Percentiles rank a stretch among this genome's conserved stretches.
Conservation (phyloP, 2,797 vertebrate species). For the Urocyon cinereoargenteus region DNA sequence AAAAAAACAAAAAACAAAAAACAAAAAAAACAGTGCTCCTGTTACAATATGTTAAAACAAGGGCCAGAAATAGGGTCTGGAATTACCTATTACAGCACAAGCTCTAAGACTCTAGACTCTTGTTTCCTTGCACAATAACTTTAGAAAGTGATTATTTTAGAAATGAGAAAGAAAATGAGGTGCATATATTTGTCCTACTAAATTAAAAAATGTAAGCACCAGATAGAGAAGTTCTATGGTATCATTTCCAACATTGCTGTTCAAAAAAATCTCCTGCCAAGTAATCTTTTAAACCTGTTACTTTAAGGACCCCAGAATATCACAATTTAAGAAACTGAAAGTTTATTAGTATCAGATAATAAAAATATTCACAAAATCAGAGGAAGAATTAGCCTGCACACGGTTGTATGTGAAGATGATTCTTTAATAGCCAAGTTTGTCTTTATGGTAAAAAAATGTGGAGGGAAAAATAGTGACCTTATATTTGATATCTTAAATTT, state of each 20-base stretch:
- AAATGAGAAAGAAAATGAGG: neutral
- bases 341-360: neutral
- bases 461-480: neutral
- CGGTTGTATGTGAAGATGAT: neutral
- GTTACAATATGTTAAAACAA: slow-evolving; percentile 7
- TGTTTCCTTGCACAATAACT: neutral
- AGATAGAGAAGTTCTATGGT: neutral
- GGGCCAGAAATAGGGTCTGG: neutral
- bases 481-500: neutral
- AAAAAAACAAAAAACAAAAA: too few species aligned
- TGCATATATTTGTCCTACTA: neutral
- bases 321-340: neutral
- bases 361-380: slow-evolving; percentile 28
- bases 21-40: neutral
- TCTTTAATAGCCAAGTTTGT: neutral
- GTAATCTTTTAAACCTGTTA: neutral
- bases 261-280: neutral
- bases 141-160: slow-evolving; percentile 1
- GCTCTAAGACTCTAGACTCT: neutral
- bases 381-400: neutral
- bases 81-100: neutral
- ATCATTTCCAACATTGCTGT: neutral
- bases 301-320: neutral
- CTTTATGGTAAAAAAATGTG: neutral
- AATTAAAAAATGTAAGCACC: neutral